These are phyloP conservation scores for Julus scanicus DNA, from an alignment of 2,888 invertebrate genomes.

Conservation along the genomic window DNA sequence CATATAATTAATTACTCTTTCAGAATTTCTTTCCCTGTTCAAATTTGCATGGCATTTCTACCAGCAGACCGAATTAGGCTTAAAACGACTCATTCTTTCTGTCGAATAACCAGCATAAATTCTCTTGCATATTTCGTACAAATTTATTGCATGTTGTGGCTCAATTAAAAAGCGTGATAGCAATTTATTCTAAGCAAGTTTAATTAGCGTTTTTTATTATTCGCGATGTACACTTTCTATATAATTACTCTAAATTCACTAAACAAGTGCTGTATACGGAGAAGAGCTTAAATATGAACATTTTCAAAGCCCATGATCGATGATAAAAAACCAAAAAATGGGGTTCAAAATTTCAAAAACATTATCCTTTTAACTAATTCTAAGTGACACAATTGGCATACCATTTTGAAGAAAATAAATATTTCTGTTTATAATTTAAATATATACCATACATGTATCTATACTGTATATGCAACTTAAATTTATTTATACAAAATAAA, in stretches of 20 bases:
- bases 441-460: no score
- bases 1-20: conserved; percentile 25
- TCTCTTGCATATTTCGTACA: background rate
- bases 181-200: conserved; percentile 13
- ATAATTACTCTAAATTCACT: background rate
- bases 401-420: no score
- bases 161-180: conserved; percentile 34
- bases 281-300: background rate
- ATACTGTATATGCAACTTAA: no score
- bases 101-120: no score
- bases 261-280: background rate
- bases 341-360: background rate
- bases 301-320: background rate
- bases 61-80: conserved; percentile 6
- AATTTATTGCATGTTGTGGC: conserved; percentile 19
- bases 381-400: background rate
- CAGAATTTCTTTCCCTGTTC: background rate
- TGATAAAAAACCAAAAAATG: no score
- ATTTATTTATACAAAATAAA: no score
- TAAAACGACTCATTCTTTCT: background rate
- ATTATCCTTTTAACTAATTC: background rate
- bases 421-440: no score
- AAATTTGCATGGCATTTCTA: background rate
- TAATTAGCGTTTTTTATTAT: conserved; percentile 38
- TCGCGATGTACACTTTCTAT: background rate